Evolutionary conservation across 1,140 invertebrate species (phyloP), one percentile per base, ranked within the genome.

Genomic region (Trachymyrmex cornetzi): DNA sequence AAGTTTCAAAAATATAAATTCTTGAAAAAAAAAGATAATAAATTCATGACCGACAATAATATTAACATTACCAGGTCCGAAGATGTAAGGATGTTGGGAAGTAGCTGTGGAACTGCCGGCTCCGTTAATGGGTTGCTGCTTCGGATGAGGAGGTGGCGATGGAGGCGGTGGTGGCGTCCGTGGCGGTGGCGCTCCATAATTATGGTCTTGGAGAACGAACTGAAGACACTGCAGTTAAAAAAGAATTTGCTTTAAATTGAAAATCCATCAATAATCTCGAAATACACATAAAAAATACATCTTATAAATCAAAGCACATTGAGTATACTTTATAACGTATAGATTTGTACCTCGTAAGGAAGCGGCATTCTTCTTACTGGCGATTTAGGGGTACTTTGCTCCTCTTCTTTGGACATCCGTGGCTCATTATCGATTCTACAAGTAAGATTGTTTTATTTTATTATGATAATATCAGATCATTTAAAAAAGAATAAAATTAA

Each of bases 201-300:
- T 98, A 90, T 98, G 98, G 95, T 98, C 98, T 95, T 98, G 96
- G 61, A 97, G 95, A n/a, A 97, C 96, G 85, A 97, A 96, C 93
- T 97, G 96, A 59, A 96, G 91, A 92, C 96, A 96, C 94, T 96
- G 91, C n/a, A 94, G 95, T 82, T 91, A 90, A 77, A 95, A 19
- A 94, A 93, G 92, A 38, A 88, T 90, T 57, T 3, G 86, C 92
- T 88, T 94, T 91, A 91, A 91, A 95, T 91, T 5, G 6, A 44
- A 80, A 12, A 44, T 44, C 55, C 55, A 38, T 50, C 16, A n/a
- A n/a, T 34, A 84, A 61, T 44, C 1, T 50, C 9, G 44, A 81
- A 59, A 84, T 30, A 81, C 12, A 80, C 4, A 75, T 4, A n/a
- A 74, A 38, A 61, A 1, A 85, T 80, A 22, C 0, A 77, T 24